Evolutionary conservation across 2,113 vertebrate species (phyloP), one percentile per base, ranked within the genome.

Genomic region (Eptesicus fuscus): DNA sequence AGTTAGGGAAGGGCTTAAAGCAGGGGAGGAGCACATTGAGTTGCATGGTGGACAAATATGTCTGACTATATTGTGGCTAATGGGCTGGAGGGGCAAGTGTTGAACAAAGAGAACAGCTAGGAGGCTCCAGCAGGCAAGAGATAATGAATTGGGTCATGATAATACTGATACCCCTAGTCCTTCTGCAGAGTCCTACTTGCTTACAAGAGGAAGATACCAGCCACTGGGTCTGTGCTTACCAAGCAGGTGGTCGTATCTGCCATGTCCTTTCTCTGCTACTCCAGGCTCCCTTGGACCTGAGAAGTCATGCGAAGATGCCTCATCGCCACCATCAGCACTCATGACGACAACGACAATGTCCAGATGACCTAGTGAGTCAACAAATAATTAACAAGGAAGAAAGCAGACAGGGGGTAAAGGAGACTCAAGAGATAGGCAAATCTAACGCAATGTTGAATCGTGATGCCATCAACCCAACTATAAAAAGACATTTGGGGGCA

Each of bases 51-150:
- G 25, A 82, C 51, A 76, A 49, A 37, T 47, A 65, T 40, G 37
- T 76, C 44, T 83, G 44, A 7, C 78, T 69, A 3, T 3, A 11
- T 61, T 42, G 32, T n/a, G 20, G 17, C 17, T 78, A 28, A 49
- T 42, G 67, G 13, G 20, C 74, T 44, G 28, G 2, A 76, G 44
- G 44, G 42, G 42, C 42, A 49, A 32, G 28, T 2, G 98, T 93
- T 98, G 97, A 25, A 51, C 51, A 71, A 35, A 22, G 25, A 70
- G 14, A 73, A 5, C 37, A 82, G 37, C n/a, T 40, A 98, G 91
- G 85, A 99, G 98, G 42, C 44, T 74, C n/a, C 42, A 40, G 63
- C 22, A 56, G 35, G 25, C 8, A 63, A 73, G 53, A 16, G 14
- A 51, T 61, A 37, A 71, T 51, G 51, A 65, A 71, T 1, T 4